Evolutionary conservation across 2,113 vertebrate genomes (phyloP).

Genomic region (Gopherus flavomarginatus): DNA sequence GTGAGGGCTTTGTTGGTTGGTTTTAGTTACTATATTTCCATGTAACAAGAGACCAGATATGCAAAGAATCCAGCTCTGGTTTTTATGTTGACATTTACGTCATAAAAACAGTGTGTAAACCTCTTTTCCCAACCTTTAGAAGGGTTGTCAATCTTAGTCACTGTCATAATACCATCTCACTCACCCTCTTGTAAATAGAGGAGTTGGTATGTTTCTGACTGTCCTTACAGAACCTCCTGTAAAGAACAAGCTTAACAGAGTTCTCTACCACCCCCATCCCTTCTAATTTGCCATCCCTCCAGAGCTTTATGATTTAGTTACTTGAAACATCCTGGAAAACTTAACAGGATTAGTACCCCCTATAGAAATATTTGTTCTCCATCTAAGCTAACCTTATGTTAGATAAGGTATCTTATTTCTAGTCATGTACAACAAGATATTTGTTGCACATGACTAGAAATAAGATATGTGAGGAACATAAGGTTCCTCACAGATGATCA

Average conservation of each 20-base stretch:
- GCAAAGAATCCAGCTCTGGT: background rate
- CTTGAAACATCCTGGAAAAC: constrained; percentile 59
- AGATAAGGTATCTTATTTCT: no score
- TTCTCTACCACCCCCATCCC: constrained; percentile 20
- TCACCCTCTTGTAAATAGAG: constrained; percentile 41
- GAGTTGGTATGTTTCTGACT: background rate
- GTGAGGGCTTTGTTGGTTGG: background rate
- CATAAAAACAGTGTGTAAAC: constrained; percentile 48
- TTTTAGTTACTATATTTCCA: background rate
- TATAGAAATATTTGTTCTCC: constrained; percentile 53
- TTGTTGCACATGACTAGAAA: no score
- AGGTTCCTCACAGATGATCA: constrained; percentile 10
- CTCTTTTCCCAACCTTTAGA: constrained; percentile 3
- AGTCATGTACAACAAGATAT: no score
- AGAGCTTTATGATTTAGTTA: constrained; percentile 44
- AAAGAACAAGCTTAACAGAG: constrained; percentile 28
- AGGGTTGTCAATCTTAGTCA: constrained; percentile 51
- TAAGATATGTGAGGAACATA: no score
- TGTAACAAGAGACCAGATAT: background rate
- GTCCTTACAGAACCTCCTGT: constrained; percentile 27
- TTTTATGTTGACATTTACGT: constrained; percentile 5
- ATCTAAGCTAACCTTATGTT: constrained; percentile 60
- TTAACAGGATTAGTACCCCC: constrained; percentile 60
- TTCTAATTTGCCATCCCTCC: background rate
- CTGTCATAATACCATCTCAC: constrained; percentile 43